These are phyloP conservation scores for Myiotriccus ornatus DNA, from an alignment of 2,797 vertebrate species.

Conservation along the genomic window DNA sequence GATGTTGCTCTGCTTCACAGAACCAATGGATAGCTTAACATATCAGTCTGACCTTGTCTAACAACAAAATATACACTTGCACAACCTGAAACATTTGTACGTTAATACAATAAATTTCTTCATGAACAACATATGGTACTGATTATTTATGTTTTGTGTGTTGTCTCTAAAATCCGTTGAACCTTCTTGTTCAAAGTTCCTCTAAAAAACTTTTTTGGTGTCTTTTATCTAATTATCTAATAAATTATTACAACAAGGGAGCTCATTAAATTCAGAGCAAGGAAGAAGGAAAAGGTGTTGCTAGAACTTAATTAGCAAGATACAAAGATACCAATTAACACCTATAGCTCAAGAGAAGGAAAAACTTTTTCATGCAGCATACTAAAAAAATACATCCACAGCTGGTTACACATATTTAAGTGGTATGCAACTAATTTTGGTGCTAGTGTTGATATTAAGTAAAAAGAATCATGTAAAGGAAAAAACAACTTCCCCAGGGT, in stretches of 20 bases:
- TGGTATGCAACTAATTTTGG: slow-evolving; percentile 57
- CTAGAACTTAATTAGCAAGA: slow-evolving; percentile 85
- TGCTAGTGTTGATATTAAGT: slow-evolving; percentile 60
- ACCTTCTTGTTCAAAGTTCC: slow-evolving; percentile 11
- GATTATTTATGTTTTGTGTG: background rate
- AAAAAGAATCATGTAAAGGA: slow-evolving; percentile 34
- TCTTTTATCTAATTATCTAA: slow-evolving; percentile 79
- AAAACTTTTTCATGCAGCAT: slow-evolving; percentile 46
- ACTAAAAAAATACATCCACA: slow-evolving; percentile 75
- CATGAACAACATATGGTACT: background rate
- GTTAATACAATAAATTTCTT: background rate
- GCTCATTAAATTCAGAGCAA: slow-evolving; percentile 80
- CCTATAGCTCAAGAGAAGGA: slow-evolving; percentile 68
- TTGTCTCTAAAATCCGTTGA: slow-evolving; percentile 37
- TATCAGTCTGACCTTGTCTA: background rate
- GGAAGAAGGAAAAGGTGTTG: slow-evolving; percentile 79
- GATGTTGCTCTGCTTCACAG: background rate
- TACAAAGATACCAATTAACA: slow-evolving; percentile 88
- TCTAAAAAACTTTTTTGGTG: slow-evolving; percentile 47
- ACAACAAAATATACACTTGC: background rate
- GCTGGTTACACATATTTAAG: slow-evolving; percentile 73
- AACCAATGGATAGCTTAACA: background rate
- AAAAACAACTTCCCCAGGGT: background rate
- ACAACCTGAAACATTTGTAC: background rate
- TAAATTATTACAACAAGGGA: slow-evolving; percentile 81